These are phyloP conservation scores for Eilema sororculum DNA, from an alignment of 2,888 invertebrate species.

Conservation along the genomic window DNA sequence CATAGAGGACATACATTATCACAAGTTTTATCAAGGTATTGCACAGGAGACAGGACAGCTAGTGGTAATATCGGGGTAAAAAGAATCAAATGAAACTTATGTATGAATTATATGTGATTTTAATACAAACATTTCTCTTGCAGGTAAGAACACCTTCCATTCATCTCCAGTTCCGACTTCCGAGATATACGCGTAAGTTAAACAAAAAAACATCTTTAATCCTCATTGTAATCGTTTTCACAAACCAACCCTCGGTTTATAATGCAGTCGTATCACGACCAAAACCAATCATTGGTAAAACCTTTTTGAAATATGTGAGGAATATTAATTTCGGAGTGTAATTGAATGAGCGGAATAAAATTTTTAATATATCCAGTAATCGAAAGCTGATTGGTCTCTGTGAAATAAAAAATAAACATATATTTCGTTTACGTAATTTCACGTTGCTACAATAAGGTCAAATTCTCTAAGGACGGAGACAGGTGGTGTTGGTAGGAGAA, in stretches of 20 bases:
- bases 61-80: not conserved
- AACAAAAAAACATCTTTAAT: conserved; percentile 14
- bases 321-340: conserved; percentile 13
- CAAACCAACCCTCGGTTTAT: not conserved
- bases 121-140: conserved; percentile 26
- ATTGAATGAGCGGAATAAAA: conserved; percentile 14
- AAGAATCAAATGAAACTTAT: not conserved
- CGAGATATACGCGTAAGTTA: conserved; percentile 34
- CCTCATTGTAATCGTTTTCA: not conserved
- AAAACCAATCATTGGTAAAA: conserved; percentile 26
- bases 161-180: conserved; percentile 22
- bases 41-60: no score
- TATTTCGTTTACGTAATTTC: conserved; percentile 20
- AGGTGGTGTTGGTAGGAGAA: conserved; percentile 53
- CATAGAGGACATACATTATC: not conserved
- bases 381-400: conserved; percentile 13
- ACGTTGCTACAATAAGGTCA: conserved; percentile 21
- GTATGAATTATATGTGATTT: not conserved
- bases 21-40: no score
- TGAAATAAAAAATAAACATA: conserved; percentile 19
- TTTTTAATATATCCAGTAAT: conserved; percentile 16
- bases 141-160: conserved; percentile 45
- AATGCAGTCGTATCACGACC: conserved; percentile 14
- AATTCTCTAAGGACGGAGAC: conserved; percentile 31
- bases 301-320: conserved; percentile 11